phyloP scores from a whole-genome alignment of 2,113 vertebrate species.

The Zapus hudsonius region DNA sequence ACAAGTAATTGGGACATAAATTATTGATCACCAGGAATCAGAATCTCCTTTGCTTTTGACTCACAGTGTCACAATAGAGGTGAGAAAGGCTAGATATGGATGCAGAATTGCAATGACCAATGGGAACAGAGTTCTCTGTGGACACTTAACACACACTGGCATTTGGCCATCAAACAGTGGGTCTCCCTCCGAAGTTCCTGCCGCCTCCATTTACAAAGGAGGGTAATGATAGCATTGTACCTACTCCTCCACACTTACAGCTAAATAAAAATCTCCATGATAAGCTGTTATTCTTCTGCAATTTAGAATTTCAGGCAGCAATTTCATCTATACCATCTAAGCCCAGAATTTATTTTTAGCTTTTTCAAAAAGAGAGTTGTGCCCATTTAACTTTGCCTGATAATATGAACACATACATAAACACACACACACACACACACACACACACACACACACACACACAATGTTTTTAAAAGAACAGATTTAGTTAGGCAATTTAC shows the following conservation, averaged over 20 bases:
- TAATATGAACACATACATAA: neutral
- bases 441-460: neutral
- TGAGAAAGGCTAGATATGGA: conserved; percentile 11
- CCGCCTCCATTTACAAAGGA: conserved; percentile 34
- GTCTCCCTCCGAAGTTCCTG: neutral
- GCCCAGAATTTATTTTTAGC: conserved; percentile 71
- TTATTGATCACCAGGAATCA: conserved; percentile 54
- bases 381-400: conserved; percentile 51
- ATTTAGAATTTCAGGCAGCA: conserved; percentile 63
- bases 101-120: neutral
- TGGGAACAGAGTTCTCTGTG: neutral
- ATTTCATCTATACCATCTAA: conserved; percentile 52
- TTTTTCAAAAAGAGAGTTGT: conserved; percentile 57
- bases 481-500: conserved; percentile 62
- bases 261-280: conserved; percentile 59
- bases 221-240: conserved; percentile 19
- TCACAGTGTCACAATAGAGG: neutral
- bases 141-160: conserved; percentile 15
- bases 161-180: conserved; percentile 3
- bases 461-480: conserved; percentile 19
- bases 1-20: conserved; percentile 24
- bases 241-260: conserved; percentile 13
- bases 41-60: neutral
- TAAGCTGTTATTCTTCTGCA: conserved; percentile 63
- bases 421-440: too few relatives aligned